These are phyloP conservation scores for Tragelaphus scriptus DNA, from an alignment of 2,113 vertebrate genomes.

Conservation along the genomic window DNA sequence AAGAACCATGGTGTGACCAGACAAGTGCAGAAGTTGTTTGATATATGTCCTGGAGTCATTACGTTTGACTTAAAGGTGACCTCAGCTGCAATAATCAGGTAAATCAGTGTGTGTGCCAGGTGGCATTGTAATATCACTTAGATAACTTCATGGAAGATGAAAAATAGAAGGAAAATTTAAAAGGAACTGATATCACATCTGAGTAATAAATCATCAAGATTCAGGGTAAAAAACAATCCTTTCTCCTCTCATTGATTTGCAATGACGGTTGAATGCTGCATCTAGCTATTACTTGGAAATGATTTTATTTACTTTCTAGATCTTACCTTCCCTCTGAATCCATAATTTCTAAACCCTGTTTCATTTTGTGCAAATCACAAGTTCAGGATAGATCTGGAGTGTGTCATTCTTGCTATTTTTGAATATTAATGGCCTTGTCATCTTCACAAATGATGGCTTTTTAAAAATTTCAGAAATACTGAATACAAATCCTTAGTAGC, in stretches of 20 bases:
- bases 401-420: conserved; percentile 22
- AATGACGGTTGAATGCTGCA: not conserved
- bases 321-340: not conserved
- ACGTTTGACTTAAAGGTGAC: not conserved
- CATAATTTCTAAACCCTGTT: conserved; percentile 20
- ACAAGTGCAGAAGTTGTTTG: not conserved
- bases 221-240: not conserved
- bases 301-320: conserved; percentile 47
- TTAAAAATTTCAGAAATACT: conserved; percentile 42
- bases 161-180: not conserved
- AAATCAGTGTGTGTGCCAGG: not conserved
- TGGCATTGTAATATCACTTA: not conserved
- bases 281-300: conserved; percentile 10
- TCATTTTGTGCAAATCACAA: conserved; percentile 35
- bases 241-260: conserved; percentile 18
- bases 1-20: not conserved
- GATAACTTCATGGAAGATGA: not conserved
- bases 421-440: conserved; percentile 18
- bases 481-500: conserved; percentile 36
- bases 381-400: not conserved
- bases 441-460: conserved; percentile 42
- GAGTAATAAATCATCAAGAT: conserved; percentile 23
- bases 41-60: not conserved
- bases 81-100: not conserved
- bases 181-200: not conserved